Percentiles rank a stretch among this genome's conserved stretches.
Evolutionary conservation across 2,888 invertebrate genomes (phyloP).

Genomic region (Spatulosminthurus flaviceps): DNA sequence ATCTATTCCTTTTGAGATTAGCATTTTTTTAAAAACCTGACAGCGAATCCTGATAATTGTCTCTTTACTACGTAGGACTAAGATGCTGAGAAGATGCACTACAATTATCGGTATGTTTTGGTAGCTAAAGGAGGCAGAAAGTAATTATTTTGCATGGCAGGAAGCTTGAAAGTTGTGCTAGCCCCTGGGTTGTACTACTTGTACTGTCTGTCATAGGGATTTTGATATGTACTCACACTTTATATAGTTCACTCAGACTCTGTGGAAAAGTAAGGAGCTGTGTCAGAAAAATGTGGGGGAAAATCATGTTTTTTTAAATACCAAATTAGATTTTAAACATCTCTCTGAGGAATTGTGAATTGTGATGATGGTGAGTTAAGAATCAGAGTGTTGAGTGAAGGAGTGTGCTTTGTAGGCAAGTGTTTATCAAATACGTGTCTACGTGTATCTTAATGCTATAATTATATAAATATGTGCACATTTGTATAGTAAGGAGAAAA

Average conservation of each 20-base stretch:
- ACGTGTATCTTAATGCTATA: no score
- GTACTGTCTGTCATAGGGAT: neutral
- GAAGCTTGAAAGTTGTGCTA: slow-evolving; percentile 44
- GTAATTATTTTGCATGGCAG: slow-evolving; percentile 59
- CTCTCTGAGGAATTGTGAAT: neutral
- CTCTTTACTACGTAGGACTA: no score
- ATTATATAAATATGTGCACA: no score
- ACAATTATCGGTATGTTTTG: no score
- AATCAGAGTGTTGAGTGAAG: slow-evolving; percentile 32
- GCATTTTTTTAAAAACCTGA: no score
- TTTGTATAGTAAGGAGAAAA: no score
- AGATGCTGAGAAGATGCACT: no score
- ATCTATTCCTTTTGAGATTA: no score
- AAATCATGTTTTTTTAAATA: no score
- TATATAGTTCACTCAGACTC: neutral
- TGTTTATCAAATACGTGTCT: neutral
- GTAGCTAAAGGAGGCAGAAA: slow-evolving; percentile 20
- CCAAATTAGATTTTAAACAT: no score
- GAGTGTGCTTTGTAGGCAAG: neutral
- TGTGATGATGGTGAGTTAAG: neutral
- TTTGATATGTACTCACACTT: neutral
- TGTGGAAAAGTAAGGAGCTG: neutral
- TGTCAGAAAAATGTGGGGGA: neutral
- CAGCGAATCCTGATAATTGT: no score
- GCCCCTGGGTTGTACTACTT: neutral